A percentile compares a stretch with the other conserved stretches of the same genome.
These are phyloP conservation scores for Galagoides demidoff DNA, from an alignment of 2,797 vertebrate genomes.

Conservation along the genomic window DNA sequence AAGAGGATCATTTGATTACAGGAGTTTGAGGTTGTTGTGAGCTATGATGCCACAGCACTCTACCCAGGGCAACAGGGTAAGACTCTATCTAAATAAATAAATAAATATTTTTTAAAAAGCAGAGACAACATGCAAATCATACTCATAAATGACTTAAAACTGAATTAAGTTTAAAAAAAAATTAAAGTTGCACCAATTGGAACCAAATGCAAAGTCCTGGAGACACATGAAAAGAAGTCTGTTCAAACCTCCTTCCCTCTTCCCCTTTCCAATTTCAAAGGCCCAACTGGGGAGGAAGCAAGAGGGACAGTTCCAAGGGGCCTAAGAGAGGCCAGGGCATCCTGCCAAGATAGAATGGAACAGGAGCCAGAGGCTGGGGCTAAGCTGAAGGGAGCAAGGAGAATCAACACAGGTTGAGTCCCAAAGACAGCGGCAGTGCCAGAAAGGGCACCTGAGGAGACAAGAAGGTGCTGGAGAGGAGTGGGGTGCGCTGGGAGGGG, in stretches of 20 bases:
- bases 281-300: not conserved
- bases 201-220: not conserved
- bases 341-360: not conserved
- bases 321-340: not conserved
- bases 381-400: not conserved
- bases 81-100: no score
- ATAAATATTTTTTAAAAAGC: not conserved
- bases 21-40: no score
- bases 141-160: not conserved
- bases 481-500: fast-evolving
- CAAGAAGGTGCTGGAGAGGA: no score
- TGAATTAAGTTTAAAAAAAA: not conserved
- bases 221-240: not conserved
- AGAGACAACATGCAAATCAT: not conserved
- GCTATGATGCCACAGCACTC: no score
- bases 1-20: no score
- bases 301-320: not conserved
- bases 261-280: not conserved
- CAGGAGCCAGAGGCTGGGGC: not conserved
- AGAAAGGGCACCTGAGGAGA: not conserved
- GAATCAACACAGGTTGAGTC: no score
- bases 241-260: not conserved
- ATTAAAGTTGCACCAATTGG: not conserved
- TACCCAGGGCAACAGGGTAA: no score
- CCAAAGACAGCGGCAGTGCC: not conserved